A percentile compares a stretch with the other conserved stretches of the same genome.
Evolutionary conservation across 2,888 invertebrate genomes (phyloP).

Genomic region (Rosalia funebris): DNA sequence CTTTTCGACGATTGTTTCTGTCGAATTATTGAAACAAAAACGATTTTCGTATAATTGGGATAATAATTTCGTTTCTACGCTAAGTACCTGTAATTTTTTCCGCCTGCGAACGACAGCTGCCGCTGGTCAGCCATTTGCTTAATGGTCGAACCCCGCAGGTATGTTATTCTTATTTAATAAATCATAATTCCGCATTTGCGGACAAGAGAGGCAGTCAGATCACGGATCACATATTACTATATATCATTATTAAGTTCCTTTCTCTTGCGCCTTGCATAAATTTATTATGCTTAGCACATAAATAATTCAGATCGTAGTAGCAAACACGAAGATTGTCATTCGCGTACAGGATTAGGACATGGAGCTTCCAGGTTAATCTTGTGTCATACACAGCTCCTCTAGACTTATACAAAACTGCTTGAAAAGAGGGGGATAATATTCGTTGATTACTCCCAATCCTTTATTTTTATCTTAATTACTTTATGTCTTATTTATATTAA

Average conservation of each 20-base stretch:
- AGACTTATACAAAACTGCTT: too few species aligned
- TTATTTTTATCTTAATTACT: too few species aligned
- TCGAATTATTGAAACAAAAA: slow-evolving; percentile 28
- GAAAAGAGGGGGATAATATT: too few species aligned
- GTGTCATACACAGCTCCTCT: too few species aligned
- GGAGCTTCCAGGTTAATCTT: too few species aligned
- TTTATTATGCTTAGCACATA: slow-evolving; percentile 40
- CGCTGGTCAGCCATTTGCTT: slow-evolving; percentile 6
- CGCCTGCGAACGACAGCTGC: slow-evolving; percentile 30
- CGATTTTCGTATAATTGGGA: slow-evolving; percentile 18
- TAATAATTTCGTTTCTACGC: slow-evolving; percentile 15
- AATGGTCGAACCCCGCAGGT: slow-evolving; percentile 28
- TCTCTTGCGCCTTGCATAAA: slow-evolving; percentile 49
- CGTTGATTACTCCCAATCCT: too few species aligned
- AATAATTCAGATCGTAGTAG: slow-evolving; percentile 43
- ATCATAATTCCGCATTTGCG: slow-evolving; percentile 26
- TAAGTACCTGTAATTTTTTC: slow-evolving; percentile 19
- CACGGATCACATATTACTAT: slow-evolving; percentile 53
- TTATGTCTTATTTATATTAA: too few species aligned
- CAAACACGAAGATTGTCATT: slow-evolving; percentile 33
- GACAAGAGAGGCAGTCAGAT: slow-evolving; percentile 34
- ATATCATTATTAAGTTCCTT: slow-evolving; percentile 55
- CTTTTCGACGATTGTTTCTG: slow-evolving; percentile 31
- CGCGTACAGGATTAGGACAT: too few species aligned
- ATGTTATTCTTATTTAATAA: slow-evolving; percentile 29